Conservation (phyloP, 1,140 invertebrate genomes). For the Papilio machaon region DNA sequence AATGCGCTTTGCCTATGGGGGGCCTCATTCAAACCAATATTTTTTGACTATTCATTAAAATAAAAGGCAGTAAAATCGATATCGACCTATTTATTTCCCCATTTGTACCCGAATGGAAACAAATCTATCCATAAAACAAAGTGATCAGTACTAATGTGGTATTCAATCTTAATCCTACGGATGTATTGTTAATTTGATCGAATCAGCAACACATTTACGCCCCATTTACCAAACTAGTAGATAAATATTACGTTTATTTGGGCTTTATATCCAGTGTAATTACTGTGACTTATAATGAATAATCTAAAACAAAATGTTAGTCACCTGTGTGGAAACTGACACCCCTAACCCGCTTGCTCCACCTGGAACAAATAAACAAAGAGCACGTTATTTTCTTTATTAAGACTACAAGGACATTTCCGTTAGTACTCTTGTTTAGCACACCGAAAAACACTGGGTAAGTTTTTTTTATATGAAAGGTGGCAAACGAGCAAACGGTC, state of each 20-base stretch:
- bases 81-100: not conserved
- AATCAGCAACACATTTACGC: not conserved
- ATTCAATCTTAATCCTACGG: not conserved
- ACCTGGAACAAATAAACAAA: conserved; percentile 56
- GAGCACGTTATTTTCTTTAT: not conserved
- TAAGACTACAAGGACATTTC: not conserved
- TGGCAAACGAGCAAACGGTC: no score
- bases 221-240: not conserved
- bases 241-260: not conserved
- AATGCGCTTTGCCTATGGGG: no score
- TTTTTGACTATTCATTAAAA: not conserved
- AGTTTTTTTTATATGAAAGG: no score
- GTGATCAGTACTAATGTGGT: not conserved
- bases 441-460: no score
- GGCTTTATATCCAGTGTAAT: not conserved
- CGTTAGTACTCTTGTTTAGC: not conserved
- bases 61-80: not conserved
- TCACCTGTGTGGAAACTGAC: conserved; percentile 73
- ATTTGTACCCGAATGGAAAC: not conserved
- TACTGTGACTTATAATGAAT: not conserved
- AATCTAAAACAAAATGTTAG: conserved; percentile 15
- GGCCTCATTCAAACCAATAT: no score
- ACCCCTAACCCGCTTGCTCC: conserved; percentile 60
- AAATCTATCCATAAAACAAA: not conserved
- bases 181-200: not conserved